Percentiles rank a stretch among this genome's conserved stretches.
phyloP scores from a whole-genome alignment of 2,888 invertebrate genomes.

The Synergus itoensis region DNA sequence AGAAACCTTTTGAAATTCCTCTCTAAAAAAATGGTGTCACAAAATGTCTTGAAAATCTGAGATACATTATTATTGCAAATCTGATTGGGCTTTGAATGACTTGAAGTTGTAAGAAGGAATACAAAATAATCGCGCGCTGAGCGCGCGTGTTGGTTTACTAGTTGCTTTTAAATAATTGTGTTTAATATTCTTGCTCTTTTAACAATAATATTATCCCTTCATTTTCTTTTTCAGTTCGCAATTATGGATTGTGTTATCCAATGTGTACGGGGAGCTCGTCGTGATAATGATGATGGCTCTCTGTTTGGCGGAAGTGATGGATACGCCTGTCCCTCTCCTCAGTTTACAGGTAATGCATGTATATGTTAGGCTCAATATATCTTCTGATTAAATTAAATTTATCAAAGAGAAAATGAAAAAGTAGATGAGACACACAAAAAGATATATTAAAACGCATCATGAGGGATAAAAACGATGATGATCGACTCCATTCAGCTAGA shows the following conservation, averaged over 20 bases:
- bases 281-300: conserved; percentile 79
- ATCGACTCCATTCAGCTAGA: background rate
- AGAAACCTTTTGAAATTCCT: too few relatives aligned
- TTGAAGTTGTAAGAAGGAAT: too few relatives aligned
- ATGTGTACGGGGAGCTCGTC: conserved; percentile 80
- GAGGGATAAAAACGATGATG: background rate
- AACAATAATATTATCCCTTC: too few relatives aligned
- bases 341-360: conserved; percentile 78
- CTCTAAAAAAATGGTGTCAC: too few relatives aligned
- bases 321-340: conserved; percentile 79
- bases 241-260: conserved; percentile 79
- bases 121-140: too few relatives aligned
- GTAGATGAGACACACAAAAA: background rate
- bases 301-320: conserved; percentile 80
- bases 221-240: conserved; percentile 74
- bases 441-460: too few relatives aligned
- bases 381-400: background rate
- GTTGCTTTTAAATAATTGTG: too few relatives aligned
- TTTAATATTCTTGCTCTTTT: too few relatives aligned
- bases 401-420: background rate
- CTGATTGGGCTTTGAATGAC: too few relatives aligned
- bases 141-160: too few relatives aligned
- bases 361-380: background rate
- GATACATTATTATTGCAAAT: too few relatives aligned
- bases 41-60: too few relatives aligned